Conservation (phyloP, 2,888 invertebrate species). For the Antheraea yamamai region DNA sequence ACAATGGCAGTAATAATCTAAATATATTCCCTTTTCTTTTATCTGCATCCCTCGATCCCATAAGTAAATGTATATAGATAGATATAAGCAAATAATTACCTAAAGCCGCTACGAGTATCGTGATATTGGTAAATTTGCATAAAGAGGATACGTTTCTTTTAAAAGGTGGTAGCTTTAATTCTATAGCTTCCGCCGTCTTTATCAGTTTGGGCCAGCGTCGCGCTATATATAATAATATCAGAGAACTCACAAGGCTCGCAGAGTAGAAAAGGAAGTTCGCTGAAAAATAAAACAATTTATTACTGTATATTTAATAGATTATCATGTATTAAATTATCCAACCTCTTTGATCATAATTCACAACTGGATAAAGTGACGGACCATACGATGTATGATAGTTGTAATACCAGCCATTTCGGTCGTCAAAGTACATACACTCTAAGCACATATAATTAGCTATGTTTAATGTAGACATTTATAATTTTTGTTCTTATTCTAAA, state of each 20-base stretch:
- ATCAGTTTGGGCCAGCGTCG: constrained; percentile 46
- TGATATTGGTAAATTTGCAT: constrained; percentile 44
- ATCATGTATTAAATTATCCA: too few relatives aligned
- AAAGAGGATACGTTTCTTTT: constrained; percentile 37
- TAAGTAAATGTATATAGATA: not conserved
- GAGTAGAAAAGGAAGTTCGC: constrained; percentile 50
- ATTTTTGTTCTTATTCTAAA: too few relatives aligned
- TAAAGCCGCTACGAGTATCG: constrained; percentile 45
- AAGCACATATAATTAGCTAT: too few relatives aligned
- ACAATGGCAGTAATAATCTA: too few relatives aligned
- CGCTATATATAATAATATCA: constrained; percentile 45
- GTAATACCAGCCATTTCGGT: too few relatives aligned
- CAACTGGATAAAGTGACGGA: too few relatives aligned
- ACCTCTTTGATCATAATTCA: too few relatives aligned
- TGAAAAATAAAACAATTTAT: constrained; percentile 28
- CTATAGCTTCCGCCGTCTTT: constrained; percentile 42
- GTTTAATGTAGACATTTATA: too few relatives aligned
- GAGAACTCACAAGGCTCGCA: constrained; percentile 41
- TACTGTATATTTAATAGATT: not conserved
- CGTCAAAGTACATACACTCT: too few relatives aligned
- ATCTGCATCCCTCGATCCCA: too few relatives aligned
- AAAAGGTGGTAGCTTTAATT: constrained; percentile 49
- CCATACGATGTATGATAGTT: too few relatives aligned
- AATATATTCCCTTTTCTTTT: too few relatives aligned
- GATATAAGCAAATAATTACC: constrained; percentile 33